Base-by-base conservation (phyloP, 2,113 vertebrate species). In the Otolemur garnettii region DNA sequence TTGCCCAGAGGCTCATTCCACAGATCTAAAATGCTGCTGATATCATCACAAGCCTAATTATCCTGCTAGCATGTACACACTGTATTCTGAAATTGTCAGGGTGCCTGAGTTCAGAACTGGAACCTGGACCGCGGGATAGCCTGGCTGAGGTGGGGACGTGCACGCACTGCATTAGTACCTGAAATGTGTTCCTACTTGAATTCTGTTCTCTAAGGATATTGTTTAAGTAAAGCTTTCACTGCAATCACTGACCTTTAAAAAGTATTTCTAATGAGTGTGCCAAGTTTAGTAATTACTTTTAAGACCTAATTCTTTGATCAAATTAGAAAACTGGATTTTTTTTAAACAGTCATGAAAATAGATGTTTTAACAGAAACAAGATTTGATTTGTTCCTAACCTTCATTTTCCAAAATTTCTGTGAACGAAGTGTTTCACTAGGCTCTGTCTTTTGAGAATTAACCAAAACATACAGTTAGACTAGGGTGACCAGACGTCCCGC, bases 331-430 rank as follows among this genome's bases (percentile, higher is more conserved):
- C 57, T 69, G 38, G 28, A 57, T 90, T n/a, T 59, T 93, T 35
- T 30, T 18, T 87, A 92, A 92, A 91, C 55, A 90, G 28, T 59
- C 50, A 87, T 81, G 2, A 74, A 77, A 91, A 60, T 91, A 85
- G 30, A 80, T 50, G 42, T 90, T 93, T 91, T 55, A 83, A 74
- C 2, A 64, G 84, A 81, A 87, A 74, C 21, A 77, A 79, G 21
- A 57, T 86, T 74, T 88, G 53, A 92, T 91, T 79, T 96, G 42
- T 90, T 64, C 35, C 33, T 71, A 45, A 68, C 74, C 21, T 79
- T 90, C 60, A 62, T n/a, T 57, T 91, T 90, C 50, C 22, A 45
- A 82, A 92, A 71, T 79, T 72, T 22, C 35, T 69, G 30, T 78
- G 50, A 95, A 60, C 15, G 38, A 62, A 74, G n/a, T 42, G 66